A percentile compares a stretch with the other conserved stretches of the same genome.
Conservation (phyloP, 2,888 invertebrate species). For the Watsonalla cultraria region DNA sequence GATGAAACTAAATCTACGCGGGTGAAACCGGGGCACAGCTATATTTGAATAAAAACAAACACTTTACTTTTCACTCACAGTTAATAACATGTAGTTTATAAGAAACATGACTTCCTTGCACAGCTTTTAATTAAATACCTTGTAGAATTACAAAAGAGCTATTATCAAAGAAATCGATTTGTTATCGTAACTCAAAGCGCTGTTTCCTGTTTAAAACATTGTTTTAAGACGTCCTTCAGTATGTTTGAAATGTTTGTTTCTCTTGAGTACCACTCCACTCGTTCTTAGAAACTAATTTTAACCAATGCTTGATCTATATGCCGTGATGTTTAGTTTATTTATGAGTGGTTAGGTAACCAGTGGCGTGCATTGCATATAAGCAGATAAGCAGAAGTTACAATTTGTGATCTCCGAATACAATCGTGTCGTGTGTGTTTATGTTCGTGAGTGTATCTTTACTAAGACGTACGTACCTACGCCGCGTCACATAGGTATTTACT, state of each 20-base stretch:
- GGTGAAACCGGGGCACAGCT: no score
- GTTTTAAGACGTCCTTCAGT: slow-evolving; percentile 37
- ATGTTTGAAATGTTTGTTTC: slow-evolving; percentile 18
- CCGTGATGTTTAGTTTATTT: neutral
- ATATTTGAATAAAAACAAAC: neutral
- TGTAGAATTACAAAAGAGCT: slow-evolving; percentile 25
- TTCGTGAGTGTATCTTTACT: no score
- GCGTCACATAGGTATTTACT: no score
- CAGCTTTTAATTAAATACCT: slow-evolving; percentile 16
- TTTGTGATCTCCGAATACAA: no score
- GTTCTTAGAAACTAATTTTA: slow-evolving; percentile 33
- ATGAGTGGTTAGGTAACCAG: neutral
- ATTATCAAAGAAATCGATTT: slow-evolving; percentile 20
- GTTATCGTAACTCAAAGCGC: slow-evolving; percentile 16
- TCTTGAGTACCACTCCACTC: slow-evolving; percentile 30
- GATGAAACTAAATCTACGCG: no score
- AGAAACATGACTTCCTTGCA: neutral
- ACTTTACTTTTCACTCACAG: neutral
- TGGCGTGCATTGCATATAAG: no score
- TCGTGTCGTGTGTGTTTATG: no score
- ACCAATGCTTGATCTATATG: slow-evolving; percentile 11
- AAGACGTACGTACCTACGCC: no score
- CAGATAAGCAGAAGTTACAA: no score
- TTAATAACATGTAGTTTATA: neutral
- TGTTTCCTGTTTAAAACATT: slow-evolving; percentile 44